phyloP scores from a whole-genome alignment of 2,888 invertebrate genomes.

The Callosobruchus maculatus region DNA sequence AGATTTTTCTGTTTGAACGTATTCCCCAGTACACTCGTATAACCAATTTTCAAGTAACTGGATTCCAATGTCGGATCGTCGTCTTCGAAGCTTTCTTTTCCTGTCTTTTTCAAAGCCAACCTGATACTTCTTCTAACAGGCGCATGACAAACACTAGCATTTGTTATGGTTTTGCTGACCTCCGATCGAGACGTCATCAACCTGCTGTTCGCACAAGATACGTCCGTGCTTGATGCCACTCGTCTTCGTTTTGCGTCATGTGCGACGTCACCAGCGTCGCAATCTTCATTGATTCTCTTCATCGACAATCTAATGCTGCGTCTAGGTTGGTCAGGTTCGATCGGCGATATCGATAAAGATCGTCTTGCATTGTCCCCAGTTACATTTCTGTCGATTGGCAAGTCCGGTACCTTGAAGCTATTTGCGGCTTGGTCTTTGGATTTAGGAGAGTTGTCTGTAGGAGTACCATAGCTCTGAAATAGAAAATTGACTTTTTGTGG shows the following conservation, averaged over 20 bases:
- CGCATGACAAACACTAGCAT: not conserved
- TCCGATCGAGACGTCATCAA: not conserved
- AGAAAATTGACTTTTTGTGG: not conserved
- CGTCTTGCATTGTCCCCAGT: slow-evolving; percentile 6
- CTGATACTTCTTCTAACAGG: slow-evolving; percentile 9
- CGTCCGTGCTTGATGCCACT: not conserved
- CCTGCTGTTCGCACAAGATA: not conserved
- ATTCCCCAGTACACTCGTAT: not conserved
- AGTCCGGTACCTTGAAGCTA: slow-evolving; percentile 26
- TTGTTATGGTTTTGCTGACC: not conserved
- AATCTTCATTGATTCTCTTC: slow-evolving; percentile 10
- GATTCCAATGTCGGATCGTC: not conserved
- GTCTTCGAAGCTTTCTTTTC: not conserved
- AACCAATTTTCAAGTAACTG: not conserved
- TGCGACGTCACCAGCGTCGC: not conserved
- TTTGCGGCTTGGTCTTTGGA: not conserved
- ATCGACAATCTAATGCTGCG: slow-evolving; percentile 23
- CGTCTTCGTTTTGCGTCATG: not conserved
- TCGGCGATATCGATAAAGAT: slow-evolving; percentile 19
- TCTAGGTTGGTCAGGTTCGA: slow-evolving; percentile 14
- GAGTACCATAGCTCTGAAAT: not conserved
- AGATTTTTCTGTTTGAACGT: not conserved
- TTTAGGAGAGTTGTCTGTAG: slow-evolving; percentile 3
- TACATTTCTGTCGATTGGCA: slow-evolving; percentile 10
- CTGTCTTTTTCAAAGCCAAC: slow-evolving; percentile 4